Conservation (phyloP, 2,797 vertebrate genomes). For the Tiaroga cobitis region DNA sequence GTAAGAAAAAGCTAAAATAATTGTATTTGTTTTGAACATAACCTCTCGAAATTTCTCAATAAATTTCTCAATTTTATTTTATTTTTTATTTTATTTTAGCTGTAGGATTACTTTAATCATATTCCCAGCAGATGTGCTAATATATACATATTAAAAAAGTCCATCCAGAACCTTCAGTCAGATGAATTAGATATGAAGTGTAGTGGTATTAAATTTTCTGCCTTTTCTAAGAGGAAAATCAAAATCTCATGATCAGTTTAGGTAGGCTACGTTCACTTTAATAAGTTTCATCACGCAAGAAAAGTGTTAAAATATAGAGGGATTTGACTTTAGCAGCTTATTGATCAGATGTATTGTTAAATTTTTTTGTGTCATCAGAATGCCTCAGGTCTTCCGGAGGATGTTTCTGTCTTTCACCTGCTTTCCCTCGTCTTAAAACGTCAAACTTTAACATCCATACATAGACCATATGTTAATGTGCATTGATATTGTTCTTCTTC, state of each 20-base stretch:
- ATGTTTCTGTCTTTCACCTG: neutral
- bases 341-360: neutral
- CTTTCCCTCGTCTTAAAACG: neutral
- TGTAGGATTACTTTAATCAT: neutral
- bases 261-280: neutral
- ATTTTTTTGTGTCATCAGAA: neutral
- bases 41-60: neutral
- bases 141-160: neutral
- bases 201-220: neutral
- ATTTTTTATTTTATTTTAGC: neutral
- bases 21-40: neutral
- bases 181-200: neutral
- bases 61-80: neutral
- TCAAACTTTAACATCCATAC: neutral
- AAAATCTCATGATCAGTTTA: neutral
- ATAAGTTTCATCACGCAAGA: neutral
- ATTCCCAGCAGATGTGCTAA: neutral
- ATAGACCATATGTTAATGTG: neutral
- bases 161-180: neutral
- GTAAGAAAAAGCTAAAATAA: neutral
- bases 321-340: neutral
- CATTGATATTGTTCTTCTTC: no score
- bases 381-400: neutral
- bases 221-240: no score
- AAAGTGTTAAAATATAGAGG: neutral